A percentile compares a stretch with the other conserved stretches of the same genome.
These are phyloP conservation scores for Fopius arisanus DNA, from an alignment of 1,140 invertebrate species.

Conservation along the genomic window DNA sequence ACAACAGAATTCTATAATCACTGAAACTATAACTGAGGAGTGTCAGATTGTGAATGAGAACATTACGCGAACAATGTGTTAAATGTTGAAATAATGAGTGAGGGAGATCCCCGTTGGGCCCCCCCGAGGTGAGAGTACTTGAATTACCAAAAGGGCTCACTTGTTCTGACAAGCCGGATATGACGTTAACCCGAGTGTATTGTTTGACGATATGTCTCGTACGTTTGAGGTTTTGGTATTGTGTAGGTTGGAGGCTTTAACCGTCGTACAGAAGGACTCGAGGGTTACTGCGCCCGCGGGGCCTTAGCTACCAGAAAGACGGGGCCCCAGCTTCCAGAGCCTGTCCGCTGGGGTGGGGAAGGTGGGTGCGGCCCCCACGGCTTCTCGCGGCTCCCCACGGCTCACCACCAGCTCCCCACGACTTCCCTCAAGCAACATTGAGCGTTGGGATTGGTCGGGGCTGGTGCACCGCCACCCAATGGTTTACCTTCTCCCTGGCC, in stretches of 20 bases:
- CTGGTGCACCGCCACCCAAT: slow-evolving; percentile 17
- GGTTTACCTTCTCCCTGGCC: neutral
- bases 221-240: slow-evolving; percentile 18
- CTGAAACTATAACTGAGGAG: neutral
- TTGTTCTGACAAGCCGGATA: slow-evolving; percentile 29
- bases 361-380: slow-evolving; percentile 44
- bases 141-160: slow-evolving; percentile 5
- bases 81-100: neutral
- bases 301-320: slow-evolving; percentile 64
- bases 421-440: slow-evolving; percentile 18
- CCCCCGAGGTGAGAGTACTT: neutral
- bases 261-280: slow-evolving; percentile 64
- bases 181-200: slow-evolving; percentile 55
- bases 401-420: no score
- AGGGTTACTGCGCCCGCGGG: slow-evolving; percentile 65
- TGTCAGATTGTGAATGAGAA: neutral
- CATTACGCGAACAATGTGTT: neutral
- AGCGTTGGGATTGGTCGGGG: slow-evolving; percentile 19
- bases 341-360: slow-evolving; percentile 35
- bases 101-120: neutral
- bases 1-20: neutral
- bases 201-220: slow-evolving; percentile 53
- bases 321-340: slow-evolving; percentile 29
- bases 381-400: no score
- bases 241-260: slow-evolving; percentile 51